Conservation (phyloP, 2,113 vertebrate genomes). For the Osmerus mordax region DNA sequence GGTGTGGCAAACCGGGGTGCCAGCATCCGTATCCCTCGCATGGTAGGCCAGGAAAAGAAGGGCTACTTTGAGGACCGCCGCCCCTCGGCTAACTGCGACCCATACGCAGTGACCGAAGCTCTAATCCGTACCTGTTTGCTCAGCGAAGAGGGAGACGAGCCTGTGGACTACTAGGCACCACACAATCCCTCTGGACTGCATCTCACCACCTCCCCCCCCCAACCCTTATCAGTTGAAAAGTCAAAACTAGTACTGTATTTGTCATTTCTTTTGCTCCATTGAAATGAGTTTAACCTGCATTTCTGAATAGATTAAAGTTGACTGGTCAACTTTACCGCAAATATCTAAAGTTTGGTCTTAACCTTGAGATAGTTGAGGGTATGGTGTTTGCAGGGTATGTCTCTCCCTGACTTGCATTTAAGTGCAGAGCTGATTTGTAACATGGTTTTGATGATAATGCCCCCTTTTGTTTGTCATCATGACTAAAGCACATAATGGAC, state of each 20-base stretch:
- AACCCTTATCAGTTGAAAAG: conserved; percentile 25
- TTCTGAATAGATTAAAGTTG: conserved; percentile 63
- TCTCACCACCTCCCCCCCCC: not conserved
- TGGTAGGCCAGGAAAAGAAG: conserved; percentile 87
- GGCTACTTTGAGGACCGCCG: conserved; percentile 97
- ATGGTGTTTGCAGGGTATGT: conserved; percentile 59
- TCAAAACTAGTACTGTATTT: conserved; percentile 56
- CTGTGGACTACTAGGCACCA: conserved; percentile 79
- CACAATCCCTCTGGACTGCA: conserved; percentile 55
- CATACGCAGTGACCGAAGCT: conserved; percentile 88
- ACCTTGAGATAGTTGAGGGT: conserved; percentile 44
- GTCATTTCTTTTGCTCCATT: conserved; percentile 21
- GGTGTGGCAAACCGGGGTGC: conserved; percentile 91
- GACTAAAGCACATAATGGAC: conserved; percentile 58
- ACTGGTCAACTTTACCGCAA: conserved; percentile 64
- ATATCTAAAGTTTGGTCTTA: conserved; percentile 14
- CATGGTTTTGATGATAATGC: conserved; percentile 43
- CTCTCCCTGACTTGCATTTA: conserved; percentile 37
- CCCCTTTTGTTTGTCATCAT: conserved; percentile 32
- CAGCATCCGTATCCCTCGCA: conserved; percentile 93
- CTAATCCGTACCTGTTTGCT: conserved; percentile 92
- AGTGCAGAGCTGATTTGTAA: conserved; percentile 53
- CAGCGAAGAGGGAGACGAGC: conserved; percentile 85
- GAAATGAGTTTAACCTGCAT: conserved; percentile 55
- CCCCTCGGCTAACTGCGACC: conserved; percentile 94